Base-by-base conservation (phyloP, 2,888 invertebrate genomes). In the Eustalomyia histrio region DNA sequence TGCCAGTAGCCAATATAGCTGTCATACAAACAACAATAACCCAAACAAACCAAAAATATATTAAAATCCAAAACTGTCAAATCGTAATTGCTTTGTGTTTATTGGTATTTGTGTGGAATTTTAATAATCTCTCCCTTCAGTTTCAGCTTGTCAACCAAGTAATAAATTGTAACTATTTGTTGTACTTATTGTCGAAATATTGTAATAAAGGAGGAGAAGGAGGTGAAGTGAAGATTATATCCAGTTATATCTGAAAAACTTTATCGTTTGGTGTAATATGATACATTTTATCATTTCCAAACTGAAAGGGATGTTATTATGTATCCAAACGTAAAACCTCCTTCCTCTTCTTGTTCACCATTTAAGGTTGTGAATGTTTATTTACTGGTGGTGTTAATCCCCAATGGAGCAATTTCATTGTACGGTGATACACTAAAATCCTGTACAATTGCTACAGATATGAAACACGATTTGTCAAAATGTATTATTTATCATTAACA, bases 21-120 rank as follows among this genome's bases (percentile, higher is more conserved):
- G 72, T 72, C 76, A 73, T 68, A 39, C 33, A 17, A 64, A 29
- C 29, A 29, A 29, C 29, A 29, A 29, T 29, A 29, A 29, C 29
- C 29, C 2, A 67, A 10, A 39, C 14, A 39, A 35, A 53, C 9
- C 52, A 65, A 18, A 29, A 47, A 57, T 17, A 47, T 68, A 71
- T 63, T 67, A 76, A 61, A 72, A 80, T 50, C 50, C 71, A 63
- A 67, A 76, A 86, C 87, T 88, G 89, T 88, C 88, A 88, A 85
- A 84, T 84, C 80, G 85, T 88, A 87, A 88, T 87, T 88, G 88
- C 87, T 84, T 84, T 85, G 86, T 83, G 87, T 86, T 87, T 85
- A 86, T 86, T 85, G 79, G 85, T 74, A 84, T 87, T 67, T 86
- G 86, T 82, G 83, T 84, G 86, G 88, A 89, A 88, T 88, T 87